Percentiles rank a stretch among this genome's conserved stretches.
phyloP scores from a whole-genome alignment of 2,113 vertebrate species.

The Neotoma lepida region DNA sequence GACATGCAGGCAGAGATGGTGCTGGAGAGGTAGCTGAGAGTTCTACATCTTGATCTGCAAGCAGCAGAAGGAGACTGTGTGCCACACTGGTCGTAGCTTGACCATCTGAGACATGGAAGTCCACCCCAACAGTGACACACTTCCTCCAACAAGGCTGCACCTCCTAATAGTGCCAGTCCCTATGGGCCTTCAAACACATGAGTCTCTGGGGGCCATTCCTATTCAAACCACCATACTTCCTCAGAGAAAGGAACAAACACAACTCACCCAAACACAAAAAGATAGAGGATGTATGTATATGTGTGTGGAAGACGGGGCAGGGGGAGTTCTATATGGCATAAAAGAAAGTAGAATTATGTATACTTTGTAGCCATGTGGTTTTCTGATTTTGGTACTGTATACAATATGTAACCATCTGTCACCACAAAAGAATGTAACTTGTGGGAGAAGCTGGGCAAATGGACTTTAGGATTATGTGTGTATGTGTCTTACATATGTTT shows the following conservation, averaged over 20 bases:
- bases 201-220: too few species aligned
- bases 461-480: neutral
- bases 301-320: too few species aligned
- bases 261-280: neutral
- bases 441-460: neutral
- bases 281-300: neutral
- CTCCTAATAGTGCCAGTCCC: neutral
- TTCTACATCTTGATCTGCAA: neutral
- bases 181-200: neutral
- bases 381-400: neutral
- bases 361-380: neutral
- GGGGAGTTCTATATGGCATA: neutral
- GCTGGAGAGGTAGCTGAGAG: neutral
- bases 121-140: neutral
- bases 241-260: neutral
- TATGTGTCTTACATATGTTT: neutral
- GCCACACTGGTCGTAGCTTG: neutral
- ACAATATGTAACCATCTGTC: neutral
- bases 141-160: neutral
- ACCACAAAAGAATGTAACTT: neutral
- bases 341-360: neutral
- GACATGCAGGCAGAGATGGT: neutral
- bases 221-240: neutral
- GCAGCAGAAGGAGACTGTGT: neutral
- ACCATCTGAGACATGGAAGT: neutral